Evolutionary conservation across 2,113 vertebrate species (phyloP).

Genomic region (Melanerpes formicivorus): DNA sequence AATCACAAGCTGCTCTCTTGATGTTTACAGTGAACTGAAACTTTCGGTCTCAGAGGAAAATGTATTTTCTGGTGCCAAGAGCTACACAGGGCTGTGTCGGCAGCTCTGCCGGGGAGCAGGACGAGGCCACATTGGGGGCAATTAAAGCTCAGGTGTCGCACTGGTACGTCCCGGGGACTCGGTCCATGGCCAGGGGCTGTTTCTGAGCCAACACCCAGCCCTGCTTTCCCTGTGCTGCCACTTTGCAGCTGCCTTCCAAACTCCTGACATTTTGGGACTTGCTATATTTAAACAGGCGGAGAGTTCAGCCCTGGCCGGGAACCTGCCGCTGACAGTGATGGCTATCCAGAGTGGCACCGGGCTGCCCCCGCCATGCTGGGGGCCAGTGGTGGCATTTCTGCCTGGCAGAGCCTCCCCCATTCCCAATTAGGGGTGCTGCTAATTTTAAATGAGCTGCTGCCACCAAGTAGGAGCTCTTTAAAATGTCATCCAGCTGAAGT

Average conservation of each 20-base stretch:
- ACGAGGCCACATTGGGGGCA: not conserved
- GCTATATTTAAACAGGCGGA: not conserved
- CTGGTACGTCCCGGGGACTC: not conserved
- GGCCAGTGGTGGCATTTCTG: not conserved
- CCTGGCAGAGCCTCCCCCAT: not conserved
- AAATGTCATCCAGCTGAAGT: not conserved
- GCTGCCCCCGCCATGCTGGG: not conserved
- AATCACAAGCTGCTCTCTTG: constrained; percentile 5
- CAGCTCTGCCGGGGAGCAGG: not conserved
- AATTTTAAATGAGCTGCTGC: constrained; percentile 19
- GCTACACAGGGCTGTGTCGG: constrained; percentile 2
- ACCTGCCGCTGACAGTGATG: not conserved
- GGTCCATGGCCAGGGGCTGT: not conserved
- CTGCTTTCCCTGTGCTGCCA: not conserved
- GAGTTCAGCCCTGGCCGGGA: not conserved
- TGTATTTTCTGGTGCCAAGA: constrained; percentile 50
- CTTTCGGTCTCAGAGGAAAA: constrained; percentile 43
- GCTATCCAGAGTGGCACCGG: not conserved
- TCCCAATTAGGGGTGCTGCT: constrained; percentile 18
- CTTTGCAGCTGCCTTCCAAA: not conserved
- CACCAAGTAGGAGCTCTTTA: not conserved
- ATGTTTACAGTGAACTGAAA: constrained; percentile 9
- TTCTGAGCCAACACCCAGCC: not conserved
- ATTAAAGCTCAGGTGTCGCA: not conserved
- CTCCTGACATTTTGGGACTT: constrained; percentile 32